These are phyloP conservation scores for Julus scanicus DNA, from an alignment of 2,888 invertebrate genomes.

Conservation along the genomic window DNA sequence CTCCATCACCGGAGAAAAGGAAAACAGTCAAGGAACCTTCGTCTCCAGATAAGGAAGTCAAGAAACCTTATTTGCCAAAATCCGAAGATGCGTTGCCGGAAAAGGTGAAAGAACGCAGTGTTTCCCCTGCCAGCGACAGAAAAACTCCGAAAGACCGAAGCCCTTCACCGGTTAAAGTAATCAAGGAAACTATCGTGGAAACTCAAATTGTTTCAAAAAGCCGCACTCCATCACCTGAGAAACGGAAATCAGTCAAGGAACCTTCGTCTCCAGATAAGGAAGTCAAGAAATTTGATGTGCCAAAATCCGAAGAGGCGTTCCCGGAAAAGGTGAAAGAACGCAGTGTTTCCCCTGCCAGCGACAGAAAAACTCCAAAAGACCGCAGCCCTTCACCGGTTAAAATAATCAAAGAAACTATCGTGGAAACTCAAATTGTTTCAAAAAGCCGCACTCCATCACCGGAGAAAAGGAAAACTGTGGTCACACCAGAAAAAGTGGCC, in stretches of 20 bases:
- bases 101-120: no score
- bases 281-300: no score
- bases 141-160: background rate
- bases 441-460: slow-evolving; percentile 48
- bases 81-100: no score
- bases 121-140: background rate
- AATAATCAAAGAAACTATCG: background rate
- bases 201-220: background rate
- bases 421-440: background rate
- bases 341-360: background rate
- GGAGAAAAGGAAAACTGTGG: background rate
- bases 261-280: no score
- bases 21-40: background rate
- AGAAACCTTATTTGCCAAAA: no score
- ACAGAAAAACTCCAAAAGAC: background rate
- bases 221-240: slow-evolving; percentile 49
- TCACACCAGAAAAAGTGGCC: background rate
- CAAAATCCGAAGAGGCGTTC: no score
- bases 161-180: background rate
- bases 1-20: slow-evolving; percentile 48
- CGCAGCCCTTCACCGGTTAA: slow-evolving; percentile 12
- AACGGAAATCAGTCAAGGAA: background rate
- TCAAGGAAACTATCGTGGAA: slow-evolving; percentile 24
- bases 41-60: no score
- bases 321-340: no score